Conservation (phyloP, 2,797 vertebrate species). For the Squalus acanthias region DNA sequence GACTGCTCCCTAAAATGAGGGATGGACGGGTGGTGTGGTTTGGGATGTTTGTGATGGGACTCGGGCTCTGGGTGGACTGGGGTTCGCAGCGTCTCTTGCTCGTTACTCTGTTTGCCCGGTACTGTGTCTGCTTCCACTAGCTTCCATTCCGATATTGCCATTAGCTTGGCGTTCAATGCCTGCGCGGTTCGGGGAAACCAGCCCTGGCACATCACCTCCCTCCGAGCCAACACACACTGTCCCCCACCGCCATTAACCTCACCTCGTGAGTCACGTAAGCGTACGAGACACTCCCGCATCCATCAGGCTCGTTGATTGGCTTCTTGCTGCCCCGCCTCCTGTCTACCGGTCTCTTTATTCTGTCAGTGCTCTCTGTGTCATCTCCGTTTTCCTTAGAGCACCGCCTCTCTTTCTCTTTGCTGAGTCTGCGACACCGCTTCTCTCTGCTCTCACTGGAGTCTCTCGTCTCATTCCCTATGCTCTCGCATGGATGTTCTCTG, state of each 20-base stretch:
- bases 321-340: not conserved
- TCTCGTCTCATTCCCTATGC: not conserved
- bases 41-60: too few relatives aligned
- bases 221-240: not conserved
- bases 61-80: too few relatives aligned
- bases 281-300: not conserved
- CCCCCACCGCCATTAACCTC: not conserved
- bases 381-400: not conserved
- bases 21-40: too few relatives aligned
- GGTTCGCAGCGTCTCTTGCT: too few relatives aligned
- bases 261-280: not conserved
- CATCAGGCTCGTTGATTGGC: not conserved
- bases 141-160: too few relatives aligned
- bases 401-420: not conserved
- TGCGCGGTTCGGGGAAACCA: too few relatives aligned
- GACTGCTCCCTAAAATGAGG: too few relatives aligned
- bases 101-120: too few relatives aligned
- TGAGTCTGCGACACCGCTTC: not conserved
- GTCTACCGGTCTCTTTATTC: not conserved
- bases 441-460: not conserved
- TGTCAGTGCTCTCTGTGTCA: not conserved
- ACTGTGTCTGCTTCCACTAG: too few relatives aligned
- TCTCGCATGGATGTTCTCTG: not conserved
- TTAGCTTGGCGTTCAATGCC: too few relatives aligned
- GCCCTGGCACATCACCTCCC: too few relatives aligned